These are phyloP conservation scores for Norana najaformis DNA, from an alignment of 2,888 invertebrate species.

Conservation along the genomic window DNA sequence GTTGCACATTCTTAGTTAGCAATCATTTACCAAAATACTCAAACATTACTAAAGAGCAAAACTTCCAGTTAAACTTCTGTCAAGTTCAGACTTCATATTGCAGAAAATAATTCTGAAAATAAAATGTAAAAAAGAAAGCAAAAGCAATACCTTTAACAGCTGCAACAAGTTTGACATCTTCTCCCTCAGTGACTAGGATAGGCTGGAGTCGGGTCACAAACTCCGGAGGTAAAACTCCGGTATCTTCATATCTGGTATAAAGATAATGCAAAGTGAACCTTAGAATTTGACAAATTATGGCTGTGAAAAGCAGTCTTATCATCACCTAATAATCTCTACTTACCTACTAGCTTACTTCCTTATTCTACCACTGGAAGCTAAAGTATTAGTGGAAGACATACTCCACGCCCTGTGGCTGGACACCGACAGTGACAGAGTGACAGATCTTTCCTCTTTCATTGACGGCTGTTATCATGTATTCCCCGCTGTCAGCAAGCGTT, in stretches of 20 bases:
- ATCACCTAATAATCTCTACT: background rate
- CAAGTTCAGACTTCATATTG: background rate
- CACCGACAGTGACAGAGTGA: constrained; percentile 47
- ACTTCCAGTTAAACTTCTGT: background rate
- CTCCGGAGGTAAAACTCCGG: constrained; percentile 35
- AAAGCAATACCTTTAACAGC: constrained; percentile 32
- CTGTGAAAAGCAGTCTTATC: background rate
- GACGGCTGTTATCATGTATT: constrained; percentile 51
- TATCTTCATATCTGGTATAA: constrained; percentile 16
- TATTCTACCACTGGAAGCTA: background rate
- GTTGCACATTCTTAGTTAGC: background rate
- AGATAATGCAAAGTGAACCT: background rate
- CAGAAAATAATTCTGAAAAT: background rate
- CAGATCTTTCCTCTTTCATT: constrained; percentile 48
- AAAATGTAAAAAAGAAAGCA: background rate
- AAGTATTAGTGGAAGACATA: background rate
- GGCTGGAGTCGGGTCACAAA: constrained; percentile 35
- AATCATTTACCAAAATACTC: background rate
- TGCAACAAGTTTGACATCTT: constrained; percentile 31
- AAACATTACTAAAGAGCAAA: background rate
- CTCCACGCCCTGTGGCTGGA: constrained; percentile 30
- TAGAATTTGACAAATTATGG: background rate
- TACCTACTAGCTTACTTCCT: too few relatives aligned
- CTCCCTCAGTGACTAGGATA: constrained; percentile 33
- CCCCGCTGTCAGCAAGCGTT: constrained; percentile 47